These are phyloP conservation scores for Dynastes grantii DNA, from an alignment of 2,888 invertebrate genomes.

Conservation along the genomic window DNA sequence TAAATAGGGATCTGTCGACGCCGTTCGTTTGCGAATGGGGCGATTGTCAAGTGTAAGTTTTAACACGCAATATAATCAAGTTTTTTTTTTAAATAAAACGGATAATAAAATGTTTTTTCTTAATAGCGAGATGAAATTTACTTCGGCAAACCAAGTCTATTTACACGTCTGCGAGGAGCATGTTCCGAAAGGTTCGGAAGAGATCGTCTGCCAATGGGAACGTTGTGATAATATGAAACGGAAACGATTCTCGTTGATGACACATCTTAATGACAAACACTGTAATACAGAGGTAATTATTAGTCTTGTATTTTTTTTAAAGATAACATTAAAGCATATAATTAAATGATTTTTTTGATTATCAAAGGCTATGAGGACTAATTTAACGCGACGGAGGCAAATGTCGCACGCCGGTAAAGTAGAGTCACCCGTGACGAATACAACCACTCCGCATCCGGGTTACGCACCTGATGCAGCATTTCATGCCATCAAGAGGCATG, in stretches of 20 bases:
- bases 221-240: slow-evolving; percentile 92
- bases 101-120: slow-evolving; percentile 14
- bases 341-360: background rate
- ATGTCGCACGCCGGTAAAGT: slow-evolving; percentile 71
- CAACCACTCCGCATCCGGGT: slow-evolving; percentile 80
- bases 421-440: slow-evolving; percentile 74
- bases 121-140: slow-evolving; percentile 76
- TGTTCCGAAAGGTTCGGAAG: slow-evolving; percentile 80
- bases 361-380: slow-evolving; percentile 76
- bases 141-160: slow-evolving; percentile 85
- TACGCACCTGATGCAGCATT: slow-evolving; percentile 96
- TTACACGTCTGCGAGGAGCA: slow-evolving; percentile 90
- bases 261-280: slow-evolving; percentile 96
- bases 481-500: slow-evolving; percentile 97
- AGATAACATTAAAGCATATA: too few species aligned
- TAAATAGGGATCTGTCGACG: slow-evolving; percentile 67
- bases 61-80: too few species aligned
- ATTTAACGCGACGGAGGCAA: slow-evolving; percentile 79
- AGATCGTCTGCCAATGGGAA: slow-evolving; percentile 92
- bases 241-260: slow-evolving; percentile 95
- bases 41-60: slow-evolving; percentile 82
- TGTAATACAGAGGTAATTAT: slow-evolving; percentile 83
- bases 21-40: slow-evolving; percentile 94
- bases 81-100: background rate
- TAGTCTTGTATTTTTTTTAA: background rate